Base-by-base conservation (phyloP, 2,113 vertebrate species). In the Mystacornis crossleyi region DNA sequence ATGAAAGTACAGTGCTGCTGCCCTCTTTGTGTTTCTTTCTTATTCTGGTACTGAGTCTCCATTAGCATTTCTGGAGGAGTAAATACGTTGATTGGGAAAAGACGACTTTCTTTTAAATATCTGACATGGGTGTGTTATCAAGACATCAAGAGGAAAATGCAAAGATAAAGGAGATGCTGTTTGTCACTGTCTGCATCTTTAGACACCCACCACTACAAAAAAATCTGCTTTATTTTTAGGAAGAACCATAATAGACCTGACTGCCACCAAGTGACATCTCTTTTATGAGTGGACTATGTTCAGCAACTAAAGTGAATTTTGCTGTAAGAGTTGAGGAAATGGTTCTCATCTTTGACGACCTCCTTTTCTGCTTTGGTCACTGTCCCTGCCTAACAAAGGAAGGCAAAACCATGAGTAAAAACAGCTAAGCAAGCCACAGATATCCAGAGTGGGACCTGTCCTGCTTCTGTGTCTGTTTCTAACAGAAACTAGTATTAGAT, bases 51-150 rank as follows among this genome's bases (percentile, higher is more conserved):
- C 58, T 64, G 60, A 61, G 48, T 33, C 40, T 86, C 95, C 67
- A 86, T 96, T 93, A 93, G 92, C 93, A 93, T 93, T 96, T 95
- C 74, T 94, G 93, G 64, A 93, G 75, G 74, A 94, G 38, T 93
- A 86, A 93, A 93, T 88, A 93, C 0, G 1, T 70, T 86, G 85
- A 88, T 58, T 77, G 62, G 55, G 54, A 72, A 67, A 84, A 89
- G 28, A 67, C 2, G 15, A 54, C 50, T 89, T 93, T 81, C 43
- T 92, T 92, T 64, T 48, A 81, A 69, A 89, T 89, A 89, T 75
- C 87, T 96, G 83, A 91, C 84, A 89, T 50, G 28, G 64, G 19
- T 84, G 12, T 3, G 5, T 65, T 94, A 75, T 24, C 0, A 5
- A 94, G 77, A 95, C 65, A 82, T 96, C 86, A 93, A 91, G 93